phyloP scores from a whole-genome alignment of 92 coral and sea anemone genomes.

The Metridium senile region DNA sequence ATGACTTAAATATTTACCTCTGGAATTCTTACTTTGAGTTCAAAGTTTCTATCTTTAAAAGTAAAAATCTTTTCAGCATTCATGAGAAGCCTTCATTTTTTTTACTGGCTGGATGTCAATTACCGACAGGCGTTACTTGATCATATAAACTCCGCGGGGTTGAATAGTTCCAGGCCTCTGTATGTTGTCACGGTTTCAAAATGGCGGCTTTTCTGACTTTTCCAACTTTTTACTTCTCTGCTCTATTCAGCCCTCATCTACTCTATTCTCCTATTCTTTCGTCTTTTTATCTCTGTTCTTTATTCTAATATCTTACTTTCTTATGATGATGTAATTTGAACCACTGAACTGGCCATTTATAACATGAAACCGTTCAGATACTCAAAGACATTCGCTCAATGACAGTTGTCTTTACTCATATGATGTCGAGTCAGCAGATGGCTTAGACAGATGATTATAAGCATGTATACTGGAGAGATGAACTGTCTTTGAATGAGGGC shows the following conservation, averaged over 20 bases:
- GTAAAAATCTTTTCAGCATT: constrained; percentile 46
- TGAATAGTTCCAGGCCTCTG: constrained; percentile 20
- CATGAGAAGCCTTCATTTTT: constrained; percentile 12
- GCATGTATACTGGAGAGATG: constrained; percentile 30
- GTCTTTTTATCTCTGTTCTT: background rate
- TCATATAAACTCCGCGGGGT: background rate
- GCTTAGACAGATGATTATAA: constrained; percentile 59
- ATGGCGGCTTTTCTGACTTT: constrained; percentile 33
- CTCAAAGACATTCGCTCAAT: constrained; percentile 46
- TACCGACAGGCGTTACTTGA: constrained; percentile 44
- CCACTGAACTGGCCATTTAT: constrained; percentile 33
- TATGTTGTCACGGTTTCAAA: constrained; percentile 14
- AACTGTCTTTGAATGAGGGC: constrained; percentile 38
- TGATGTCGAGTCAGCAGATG: constrained; percentile 34
- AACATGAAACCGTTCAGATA: constrained; percentile 56
- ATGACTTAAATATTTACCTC: constrained; percentile 36
- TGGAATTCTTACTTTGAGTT: constrained; percentile 57
- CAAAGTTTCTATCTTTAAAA: constrained; percentile 36
- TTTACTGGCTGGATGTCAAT: background rate
- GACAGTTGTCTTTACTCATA: constrained; percentile 84
- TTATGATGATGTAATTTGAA: constrained; percentile 6
- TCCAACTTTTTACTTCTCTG: background rate
- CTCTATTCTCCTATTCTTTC: background rate
- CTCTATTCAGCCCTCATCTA: background rate
- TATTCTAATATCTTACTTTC: background rate